Base-by-base conservation (phyloP, 2,113 vertebrate species). In the Acanthochromis polyacanthus region DNA sequence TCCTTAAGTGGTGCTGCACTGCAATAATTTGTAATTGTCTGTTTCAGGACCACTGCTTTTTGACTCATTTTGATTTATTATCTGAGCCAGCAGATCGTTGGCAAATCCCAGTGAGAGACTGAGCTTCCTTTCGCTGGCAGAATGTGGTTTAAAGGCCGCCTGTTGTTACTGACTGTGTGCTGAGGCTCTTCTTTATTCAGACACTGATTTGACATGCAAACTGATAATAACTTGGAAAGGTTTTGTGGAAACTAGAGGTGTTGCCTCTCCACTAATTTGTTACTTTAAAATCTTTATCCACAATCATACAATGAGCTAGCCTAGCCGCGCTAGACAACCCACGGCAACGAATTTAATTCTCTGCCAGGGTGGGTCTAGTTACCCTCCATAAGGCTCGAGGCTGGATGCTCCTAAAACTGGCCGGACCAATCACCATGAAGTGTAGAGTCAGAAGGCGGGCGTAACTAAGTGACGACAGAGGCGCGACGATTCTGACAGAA, bases 61-160 rank as follows among this genome's bases (percentile, higher is more conserved):
- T 50, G 5, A 65, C 64, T 36, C 38, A 4, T 64, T 48, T 55
- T 59, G 43, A 4, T 46, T 40, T 20, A 4, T 48, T 56, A 8
- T 32, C 46, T 14, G 6, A 60, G 53, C 8, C 45, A 5, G 1
- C 10, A 50, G 17, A 64, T 51, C 4, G 6, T 22, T 12, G 0
- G 2, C 16, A 63, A 45, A 63, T 45, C n/a, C 32, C 36, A 46
- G 10, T 10, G n/a, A 36, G 69, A 51, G 32, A 40, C 38, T 60
- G 22, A 71, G 48, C 48, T 61, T 7, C 19, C 55, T 10, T 59
- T 56, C 8, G 45, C 50, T 51, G 64, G 32, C 68, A 61, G 40
- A 63, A 30, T 23, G 5, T 0, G 0, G 2, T 25, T 43, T 4
- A 17, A n/a, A 48, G 19, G 14, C 25, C 7, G 52, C 32, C 2